Evolutionary conservation across 2,888 invertebrate species (phyloP).

Genomic region (Metallyticus violacea): DNA sequence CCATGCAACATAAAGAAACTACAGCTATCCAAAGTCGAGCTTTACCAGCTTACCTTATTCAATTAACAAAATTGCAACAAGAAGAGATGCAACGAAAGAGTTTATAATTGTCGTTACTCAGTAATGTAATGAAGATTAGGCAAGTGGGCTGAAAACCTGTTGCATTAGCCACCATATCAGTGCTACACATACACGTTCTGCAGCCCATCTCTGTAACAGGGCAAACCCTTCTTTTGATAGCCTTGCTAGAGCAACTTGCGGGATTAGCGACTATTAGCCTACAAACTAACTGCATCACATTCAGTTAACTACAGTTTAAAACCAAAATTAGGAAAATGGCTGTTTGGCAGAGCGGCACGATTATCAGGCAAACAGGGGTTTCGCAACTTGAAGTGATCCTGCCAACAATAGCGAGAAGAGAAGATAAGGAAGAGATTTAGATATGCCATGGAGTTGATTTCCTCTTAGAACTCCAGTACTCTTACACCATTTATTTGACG

Average conservation of each 20-base stretch:
- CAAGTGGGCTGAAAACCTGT: not conserved
- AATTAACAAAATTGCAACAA: too few relatives aligned
- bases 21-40: not conserved
- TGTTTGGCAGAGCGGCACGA: not conserved
- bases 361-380: not conserved
- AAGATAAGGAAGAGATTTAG: too few relatives aligned
- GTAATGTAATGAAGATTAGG: not conserved
- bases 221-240: not conserved
- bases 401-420: too few relatives aligned
- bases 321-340: not conserved
- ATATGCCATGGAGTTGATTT: too few relatives aligned
- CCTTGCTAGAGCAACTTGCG: not conserved
- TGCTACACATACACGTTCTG: not conserved
- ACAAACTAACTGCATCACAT: too few relatives aligned
- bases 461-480: too few relatives aligned
- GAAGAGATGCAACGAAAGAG: not conserved
- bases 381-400: not conserved
- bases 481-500: too few relatives aligned
- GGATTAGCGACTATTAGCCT: not conserved
- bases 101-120: not conserved
- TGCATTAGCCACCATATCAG: too few relatives aligned
- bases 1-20: not conserved
- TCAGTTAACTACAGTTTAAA: constrained; percentile 9
- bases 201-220: too few relatives aligned
- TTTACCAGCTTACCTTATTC: not conserved